A percentile compares a stretch with the other conserved stretches of the same genome.
Conservation (phyloP, 2,113 vertebrate species). For the Onychostoma macrolepis region DNA sequence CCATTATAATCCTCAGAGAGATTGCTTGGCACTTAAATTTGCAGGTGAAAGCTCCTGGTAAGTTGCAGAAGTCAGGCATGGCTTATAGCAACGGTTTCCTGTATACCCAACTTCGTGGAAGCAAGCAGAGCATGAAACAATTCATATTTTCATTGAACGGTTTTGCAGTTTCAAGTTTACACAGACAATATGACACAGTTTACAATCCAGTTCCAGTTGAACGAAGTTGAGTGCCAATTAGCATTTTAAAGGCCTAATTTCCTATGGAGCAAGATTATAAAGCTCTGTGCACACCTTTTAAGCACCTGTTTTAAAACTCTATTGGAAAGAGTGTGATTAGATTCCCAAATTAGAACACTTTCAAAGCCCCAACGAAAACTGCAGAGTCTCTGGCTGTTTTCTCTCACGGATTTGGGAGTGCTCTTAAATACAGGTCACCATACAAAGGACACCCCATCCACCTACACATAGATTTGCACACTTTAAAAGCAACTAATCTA, state of each 20-base stretch:
- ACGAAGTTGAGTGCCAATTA: not conserved
- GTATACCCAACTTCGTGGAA: not conserved
- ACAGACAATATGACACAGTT: conserved; percentile 2
- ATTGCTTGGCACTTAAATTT: conserved; percentile 4
- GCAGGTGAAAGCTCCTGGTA: conserved; percentile 10
- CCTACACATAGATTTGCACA: not conserved
- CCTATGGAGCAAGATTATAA: conserved; percentile 23
- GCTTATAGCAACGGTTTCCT: not conserved
- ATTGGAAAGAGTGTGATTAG: not conserved
- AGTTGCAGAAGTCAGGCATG: not conserved
- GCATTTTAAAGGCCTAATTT: conserved; percentile 26
- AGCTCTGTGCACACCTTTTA: conserved; percentile 13
- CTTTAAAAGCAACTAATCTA: conserved; percentile 8
- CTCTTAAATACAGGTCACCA: conserved; percentile 6
- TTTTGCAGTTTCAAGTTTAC: conserved; percentile 10
- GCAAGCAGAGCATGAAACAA: conserved; percentile 17
- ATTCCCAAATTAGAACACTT: not conserved
- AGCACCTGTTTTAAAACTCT: conserved; percentile 26
- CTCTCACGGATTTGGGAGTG: not conserved
- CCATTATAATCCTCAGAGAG: conserved; percentile 8
- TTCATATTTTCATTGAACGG: not conserved
- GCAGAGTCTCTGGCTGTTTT: not conserved
- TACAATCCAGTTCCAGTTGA: not conserved
- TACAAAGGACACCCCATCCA: not conserved
- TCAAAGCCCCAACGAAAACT: not conserved